Conservation (phyloP, 1,140 invertebrate genomes). For the Achatina immaculata region DNA sequence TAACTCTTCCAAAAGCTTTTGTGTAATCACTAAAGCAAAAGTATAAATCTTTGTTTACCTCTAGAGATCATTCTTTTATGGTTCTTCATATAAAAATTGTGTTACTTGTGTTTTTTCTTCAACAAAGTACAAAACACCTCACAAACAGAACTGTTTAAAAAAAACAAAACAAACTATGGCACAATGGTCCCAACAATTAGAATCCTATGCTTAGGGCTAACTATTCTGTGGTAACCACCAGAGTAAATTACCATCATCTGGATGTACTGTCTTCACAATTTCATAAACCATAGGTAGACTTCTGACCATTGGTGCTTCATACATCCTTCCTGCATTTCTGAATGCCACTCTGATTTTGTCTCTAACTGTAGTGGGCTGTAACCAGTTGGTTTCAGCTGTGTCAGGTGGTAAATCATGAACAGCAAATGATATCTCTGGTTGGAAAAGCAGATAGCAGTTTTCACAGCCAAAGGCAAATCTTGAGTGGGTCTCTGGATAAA, state of each 20-base stretch:
- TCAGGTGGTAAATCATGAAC: constrained; percentile 63
- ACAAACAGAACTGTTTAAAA: too few species aligned
- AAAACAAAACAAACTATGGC: too few species aligned
- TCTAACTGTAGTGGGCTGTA: constrained; percentile 56
- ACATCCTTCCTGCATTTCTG: constrained; percentile 57
- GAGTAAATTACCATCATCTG: not conserved
- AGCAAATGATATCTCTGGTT: constrained; percentile 69
- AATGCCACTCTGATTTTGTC: constrained; percentile 65
- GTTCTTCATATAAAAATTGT: too few species aligned
- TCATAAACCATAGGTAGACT: constrained; percentile 62
- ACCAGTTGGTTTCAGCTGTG: constrained; percentile 63
- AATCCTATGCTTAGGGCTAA: not conserved
- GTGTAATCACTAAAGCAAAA: too few species aligned
- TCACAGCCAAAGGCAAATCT: constrained; percentile 57
- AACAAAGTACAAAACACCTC: too few species aligned
- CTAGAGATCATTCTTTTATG: too few species aligned
- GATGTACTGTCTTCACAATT: constrained; percentile 72
- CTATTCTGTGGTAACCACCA: constrained; percentile 18
- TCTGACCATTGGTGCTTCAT: constrained; percentile 52
- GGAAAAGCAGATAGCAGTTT: constrained; percentile 62
- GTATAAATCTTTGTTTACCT: too few species aligned
- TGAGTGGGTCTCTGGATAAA: constrained; percentile 61
- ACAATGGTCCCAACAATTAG: too few species aligned
- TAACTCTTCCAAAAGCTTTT: too few species aligned
- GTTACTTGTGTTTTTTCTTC: too few species aligned